Base-by-base conservation (phyloP, 30 jellyfish, hydroid and myxozoan genomes). In the Aurelia coerulea region DNA sequence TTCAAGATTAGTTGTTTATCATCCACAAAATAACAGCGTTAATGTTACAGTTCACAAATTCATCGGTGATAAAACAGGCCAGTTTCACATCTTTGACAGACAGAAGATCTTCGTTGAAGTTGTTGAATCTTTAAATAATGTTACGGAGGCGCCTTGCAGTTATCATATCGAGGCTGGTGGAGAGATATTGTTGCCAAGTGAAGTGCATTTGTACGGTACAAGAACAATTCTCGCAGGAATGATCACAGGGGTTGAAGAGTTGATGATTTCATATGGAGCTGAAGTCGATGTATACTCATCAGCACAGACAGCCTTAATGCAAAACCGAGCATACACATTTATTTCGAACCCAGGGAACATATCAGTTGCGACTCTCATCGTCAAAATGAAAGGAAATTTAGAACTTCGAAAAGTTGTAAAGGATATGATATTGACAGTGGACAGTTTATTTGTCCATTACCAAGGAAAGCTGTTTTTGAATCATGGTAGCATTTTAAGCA, bases 71-170 rank as follows among this genome's bases (percentile, higher is more conserved):
- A 85, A 85, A 34, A 85, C 94, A 41, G 94, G 94, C 17, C 94
- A 85, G 78, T 85, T 85, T 51, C 94, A 85, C 63, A 74, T 85
- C 12, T 85, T 85, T 56, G 82, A 85, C n/a, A 70, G 94, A 63
- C 94, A 85, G 52, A 85, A 85, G 84, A 76, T 85, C 8, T 85
- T 85, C 62, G 94, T 85, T 5, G 94, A 85, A 54, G 94, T 85
- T 65, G 84, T 76, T 12, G 94, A 85, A 37, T 85, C 94, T 2
- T 60, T 85, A 79, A 73, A 58, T 35, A 85, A 85, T 29, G 69
- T 85, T 1, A 85, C 94, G 5, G 94, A 85, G 58, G 94, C 94
- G 12, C 94, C 94, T 29, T 85, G 94, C 68, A 85, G 94, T 46
- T 85, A 74, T 51, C 73, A 33, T 4, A 64, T 85, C 50, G 94